Evolutionary conservation across 2,113 vertebrate species (phyloP), one percentile per base, ranked within the genome.

Genomic region (Embiotoca jacksoni): DNA sequence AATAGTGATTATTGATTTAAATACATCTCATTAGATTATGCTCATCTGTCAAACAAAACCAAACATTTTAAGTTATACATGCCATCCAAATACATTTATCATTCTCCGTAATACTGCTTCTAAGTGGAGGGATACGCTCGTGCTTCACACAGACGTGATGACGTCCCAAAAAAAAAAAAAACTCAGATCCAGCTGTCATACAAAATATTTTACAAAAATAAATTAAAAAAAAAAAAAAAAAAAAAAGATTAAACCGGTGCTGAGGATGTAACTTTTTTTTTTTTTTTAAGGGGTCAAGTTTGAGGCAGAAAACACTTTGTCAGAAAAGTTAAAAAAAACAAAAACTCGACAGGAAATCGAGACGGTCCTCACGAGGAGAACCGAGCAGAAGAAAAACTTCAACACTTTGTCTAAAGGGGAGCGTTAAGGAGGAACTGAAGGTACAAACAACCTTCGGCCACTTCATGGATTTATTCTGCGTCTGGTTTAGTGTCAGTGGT

Each of bases 171-270:
- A 39, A 55, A 49, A 65, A 59, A 2, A 32, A 76, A 77, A 70
- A 69, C 72, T 65, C 72, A 80, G 78, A 84, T 83, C 81, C 68
- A 73, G 75, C 78, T 86, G 64, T 50, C 14, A 33, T 67, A 81
- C 36, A 81, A 82, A 87, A 86, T 68, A 73, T 36, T 73, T 71
- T 64, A 82, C 57, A 85, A 58, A 75, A 86, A 71, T 75, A 83
- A 86, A 89, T 76, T n/a, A n/a, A 54, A 81, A 23, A 65, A 63
- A 23, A 68, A 23, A 1, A 23, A 57, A 82, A 63, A 11, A 11
- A 3, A 11, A 13, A 41, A 7, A 41, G 67, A 32, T 63, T 49
- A 84, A 88, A 79, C 10, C 13, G 35, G 64, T 16, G 63, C 35
- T 55, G 6, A 23, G 23, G 23, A 23, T 23, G 23, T 23, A 23